These are phyloP conservation scores for Arctopsyche grandis DNA, from an alignment of 1,140 invertebrate genomes.

Conservation along the genomic window DNA sequence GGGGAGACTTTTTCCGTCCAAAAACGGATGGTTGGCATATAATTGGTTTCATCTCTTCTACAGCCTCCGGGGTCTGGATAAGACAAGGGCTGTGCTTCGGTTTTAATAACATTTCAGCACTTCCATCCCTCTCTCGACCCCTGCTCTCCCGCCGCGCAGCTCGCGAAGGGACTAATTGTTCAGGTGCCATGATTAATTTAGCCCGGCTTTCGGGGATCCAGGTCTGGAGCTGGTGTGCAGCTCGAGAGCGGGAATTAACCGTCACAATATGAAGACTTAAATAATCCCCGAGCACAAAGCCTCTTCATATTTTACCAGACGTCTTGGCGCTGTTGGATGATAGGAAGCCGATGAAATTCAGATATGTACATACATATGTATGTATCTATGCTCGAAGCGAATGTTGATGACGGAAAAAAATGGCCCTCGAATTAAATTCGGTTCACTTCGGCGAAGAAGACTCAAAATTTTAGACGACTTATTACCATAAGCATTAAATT, in stretches of 20 bases:
- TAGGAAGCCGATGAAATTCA: background rate
- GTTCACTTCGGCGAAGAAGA: too few relatives aligned
- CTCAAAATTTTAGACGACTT: too few relatives aligned
- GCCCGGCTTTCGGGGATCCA: conserved; percentile 34
- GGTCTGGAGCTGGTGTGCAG: conserved; percentile 12
- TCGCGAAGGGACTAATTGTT: conserved; percentile 39
- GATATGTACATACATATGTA: background rate
- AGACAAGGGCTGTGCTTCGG: conserved; percentile 12
- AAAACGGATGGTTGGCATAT: background rate
- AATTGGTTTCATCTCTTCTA: conserved; percentile 20
- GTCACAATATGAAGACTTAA: conserved; percentile 39
- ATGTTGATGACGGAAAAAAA: background rate
- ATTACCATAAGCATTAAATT: too few relatives aligned
- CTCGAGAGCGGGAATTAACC: conserved; percentile 28
- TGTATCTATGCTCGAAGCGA: background rate
- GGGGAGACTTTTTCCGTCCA: background rate
- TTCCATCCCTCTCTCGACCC: conserved; percentile 4
- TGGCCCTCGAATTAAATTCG: too few relatives aligned
- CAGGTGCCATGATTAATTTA: conserved; percentile 45
- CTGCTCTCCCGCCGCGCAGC: background rate
- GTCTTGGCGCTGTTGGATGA: too few relatives aligned
- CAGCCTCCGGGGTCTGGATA: background rate
- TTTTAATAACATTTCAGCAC: conserved; percentile 39
- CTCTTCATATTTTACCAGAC: conserved; percentile 5
- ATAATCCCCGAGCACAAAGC: conserved; percentile 26